Evolutionary conservation across 2,797 vertebrate species (phyloP).

Genomic region (Scyliorhinus canicula): DNA sequence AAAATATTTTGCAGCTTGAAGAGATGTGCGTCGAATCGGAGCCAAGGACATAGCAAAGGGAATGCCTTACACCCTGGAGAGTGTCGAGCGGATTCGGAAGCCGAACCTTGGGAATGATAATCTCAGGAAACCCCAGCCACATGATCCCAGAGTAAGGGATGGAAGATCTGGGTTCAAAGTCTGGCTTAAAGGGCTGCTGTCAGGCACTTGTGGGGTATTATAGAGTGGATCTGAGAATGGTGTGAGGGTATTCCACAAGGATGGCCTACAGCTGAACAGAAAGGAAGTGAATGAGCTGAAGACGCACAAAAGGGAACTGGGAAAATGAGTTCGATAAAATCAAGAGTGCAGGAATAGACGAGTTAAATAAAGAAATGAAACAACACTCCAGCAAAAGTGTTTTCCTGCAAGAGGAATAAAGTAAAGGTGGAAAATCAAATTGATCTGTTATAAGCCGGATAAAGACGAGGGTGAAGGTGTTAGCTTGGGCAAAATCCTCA

Average conservation of each 20-base stretch:
- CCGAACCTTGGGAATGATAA: background rate
- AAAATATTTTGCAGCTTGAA: background rate
- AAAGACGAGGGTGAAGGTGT: background rate
- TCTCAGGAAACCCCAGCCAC: background rate
- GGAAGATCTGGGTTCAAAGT: background rate
- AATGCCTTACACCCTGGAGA: background rate
- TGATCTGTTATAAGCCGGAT: background rate
- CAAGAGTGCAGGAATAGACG: background rate
- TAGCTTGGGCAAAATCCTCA: background rate
- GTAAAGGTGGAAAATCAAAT: conserved; percentile 1
- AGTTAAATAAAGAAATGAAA: background rate
- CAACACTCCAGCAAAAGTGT: no score
- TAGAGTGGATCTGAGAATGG: background rate
- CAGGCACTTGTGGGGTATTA: background rate
- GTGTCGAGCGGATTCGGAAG: background rate
- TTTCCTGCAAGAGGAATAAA: background rate
- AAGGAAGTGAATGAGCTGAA: background rate
- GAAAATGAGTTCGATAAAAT: background rate
- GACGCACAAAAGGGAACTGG: background rate
- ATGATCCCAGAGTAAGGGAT: background rate
- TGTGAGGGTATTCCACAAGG: background rate
- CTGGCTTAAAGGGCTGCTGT: background rate
- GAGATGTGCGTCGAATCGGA: background rate
- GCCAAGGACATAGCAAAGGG: background rate
- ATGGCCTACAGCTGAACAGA: background rate